These are phyloP conservation scores for Brachionus sp. DNA, from an alignment of 1,140 invertebrate genomes.

Conservation along the genomic window DNA sequence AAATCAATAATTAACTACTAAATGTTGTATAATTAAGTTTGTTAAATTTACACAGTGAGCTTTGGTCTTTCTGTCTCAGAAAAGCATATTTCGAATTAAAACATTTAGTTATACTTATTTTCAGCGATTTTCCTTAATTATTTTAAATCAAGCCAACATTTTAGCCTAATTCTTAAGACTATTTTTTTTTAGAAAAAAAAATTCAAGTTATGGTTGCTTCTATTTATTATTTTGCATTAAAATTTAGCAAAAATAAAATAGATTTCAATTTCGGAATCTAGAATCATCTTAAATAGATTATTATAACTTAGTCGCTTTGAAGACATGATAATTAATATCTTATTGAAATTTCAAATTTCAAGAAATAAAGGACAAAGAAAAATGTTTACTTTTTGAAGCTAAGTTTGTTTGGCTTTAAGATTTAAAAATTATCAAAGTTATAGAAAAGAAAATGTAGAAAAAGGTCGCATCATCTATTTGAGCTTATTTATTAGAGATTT, in stretches of 20 bases:
- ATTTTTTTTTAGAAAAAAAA: background rate
- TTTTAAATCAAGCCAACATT: no score
- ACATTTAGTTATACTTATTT: no score
- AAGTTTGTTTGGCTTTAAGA: background rate
- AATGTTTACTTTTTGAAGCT: background rate
- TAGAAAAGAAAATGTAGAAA: background rate
- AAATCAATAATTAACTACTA: background rate
- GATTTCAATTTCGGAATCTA: no score
- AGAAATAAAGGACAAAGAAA: background rate
- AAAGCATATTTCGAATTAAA: no score
- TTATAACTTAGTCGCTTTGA: background rate
- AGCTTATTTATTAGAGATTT: background rate
- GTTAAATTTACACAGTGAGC: background rate
- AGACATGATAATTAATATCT: background rate
- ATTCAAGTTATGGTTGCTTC: no score
- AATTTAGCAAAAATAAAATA: no score
- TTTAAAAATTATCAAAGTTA: background rate
- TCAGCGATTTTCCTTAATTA: no score
- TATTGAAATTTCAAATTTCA: background rate
- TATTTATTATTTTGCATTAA: no score
- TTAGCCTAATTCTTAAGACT: no score
- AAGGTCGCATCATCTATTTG: background rate
- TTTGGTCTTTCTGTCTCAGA: no score
- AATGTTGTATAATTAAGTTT: background rate
- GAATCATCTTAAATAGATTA: no score